Evolutionary conservation across 1,140 invertebrate species (phyloP), one percentile per base, ranked within the genome.

Genomic region (Semibalanus balanoides): DNA sequence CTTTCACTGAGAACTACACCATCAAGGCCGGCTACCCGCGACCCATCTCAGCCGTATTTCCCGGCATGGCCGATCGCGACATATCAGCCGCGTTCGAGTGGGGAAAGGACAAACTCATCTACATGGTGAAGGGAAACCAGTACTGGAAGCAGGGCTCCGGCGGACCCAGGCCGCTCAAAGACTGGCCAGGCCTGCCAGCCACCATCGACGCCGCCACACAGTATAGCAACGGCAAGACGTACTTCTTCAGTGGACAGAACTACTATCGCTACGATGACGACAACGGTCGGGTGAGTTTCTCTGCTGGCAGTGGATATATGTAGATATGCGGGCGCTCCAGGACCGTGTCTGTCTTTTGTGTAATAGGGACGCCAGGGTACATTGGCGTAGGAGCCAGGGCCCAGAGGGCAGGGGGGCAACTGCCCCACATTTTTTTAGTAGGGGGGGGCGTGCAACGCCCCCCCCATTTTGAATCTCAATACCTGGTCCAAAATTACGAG

Each of bases 101-200:
- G 95, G 92, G 93, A 74, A 95, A 95, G 73, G 97, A 98, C 83
- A 93, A 94, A 78, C 97, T 97, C 83, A 96, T 96, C 76, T 98
- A 97, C 84, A 96, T 97, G 87, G 94, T 91, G 84, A 97, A 85
- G 92, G 88, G 86, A 74, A 87, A 89, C 75, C 91, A 96, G 83
- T 98, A 97, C 86, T 98, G 95, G 94, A 87, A 93, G 79, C 97
- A 95, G 82, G 93, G 97, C 83, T 40, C 35, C 5, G 5, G 5
- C 35, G 35, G 97, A 84, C 95, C 95, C 17, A 95, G 95, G 82
- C 88, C 90, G 3, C 88, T 96, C 40, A 90, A 90, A 22, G 94
- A 95, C 83, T 97, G 95, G 95, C 90, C 92, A 82, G 94, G 94
- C n/a, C 83, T 98, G 69, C 95, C 95, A 0, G 87, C 92, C 79